A percentile compares a stretch with the other conserved stretches of the same genome.
Conservation (phyloP, 2,797 vertebrate species). For the Hyperoplus immaculatus region DNA sequence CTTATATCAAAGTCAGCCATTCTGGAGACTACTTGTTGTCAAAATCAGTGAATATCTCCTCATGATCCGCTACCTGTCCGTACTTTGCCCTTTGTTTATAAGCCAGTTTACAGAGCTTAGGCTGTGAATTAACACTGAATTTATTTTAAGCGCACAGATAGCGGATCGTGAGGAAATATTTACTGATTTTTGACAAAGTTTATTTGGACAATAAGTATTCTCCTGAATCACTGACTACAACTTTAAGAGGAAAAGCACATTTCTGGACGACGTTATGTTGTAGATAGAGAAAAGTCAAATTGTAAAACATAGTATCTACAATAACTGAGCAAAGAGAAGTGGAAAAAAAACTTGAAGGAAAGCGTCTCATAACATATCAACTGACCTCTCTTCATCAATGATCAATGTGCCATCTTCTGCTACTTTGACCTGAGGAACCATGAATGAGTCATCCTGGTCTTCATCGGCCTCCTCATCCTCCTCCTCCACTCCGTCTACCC, state of each 20-base stretch:
- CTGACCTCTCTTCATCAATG: conserved; percentile 96
- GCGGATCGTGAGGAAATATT: too few relatives aligned
- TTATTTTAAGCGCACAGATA: too few relatives aligned
- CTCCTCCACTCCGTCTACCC: conserved; percentile 74
- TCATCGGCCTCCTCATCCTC: conserved; percentile 74
- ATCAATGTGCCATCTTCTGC: conserved; percentile 98
- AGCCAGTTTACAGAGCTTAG: too few relatives aligned
- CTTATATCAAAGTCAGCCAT: background rate
- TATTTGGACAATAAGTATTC: too few relatives aligned
- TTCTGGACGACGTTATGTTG: background rate
- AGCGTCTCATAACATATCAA: background rate
- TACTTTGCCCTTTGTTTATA: too few relatives aligned
- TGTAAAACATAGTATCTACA: background rate
- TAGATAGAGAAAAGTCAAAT: background rate
- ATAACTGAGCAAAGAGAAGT: background rate
- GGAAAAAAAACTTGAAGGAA: background rate
- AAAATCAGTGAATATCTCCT: too few relatives aligned
- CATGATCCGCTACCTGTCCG: too few relatives aligned
- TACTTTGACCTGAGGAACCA: conserved; percentile 96
- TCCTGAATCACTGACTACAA: too few relatives aligned
- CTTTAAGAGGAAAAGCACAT: background rate
- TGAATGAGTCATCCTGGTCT: conserved; percentile 84
- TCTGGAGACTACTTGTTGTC: too few relatives aligned
- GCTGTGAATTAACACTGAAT: too few relatives aligned
- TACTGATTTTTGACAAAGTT: too few relatives aligned